Evolutionary conservation across 2,888 invertebrate genomes (phyloP).

Genomic region (Xanthorhoe designata): DNA sequence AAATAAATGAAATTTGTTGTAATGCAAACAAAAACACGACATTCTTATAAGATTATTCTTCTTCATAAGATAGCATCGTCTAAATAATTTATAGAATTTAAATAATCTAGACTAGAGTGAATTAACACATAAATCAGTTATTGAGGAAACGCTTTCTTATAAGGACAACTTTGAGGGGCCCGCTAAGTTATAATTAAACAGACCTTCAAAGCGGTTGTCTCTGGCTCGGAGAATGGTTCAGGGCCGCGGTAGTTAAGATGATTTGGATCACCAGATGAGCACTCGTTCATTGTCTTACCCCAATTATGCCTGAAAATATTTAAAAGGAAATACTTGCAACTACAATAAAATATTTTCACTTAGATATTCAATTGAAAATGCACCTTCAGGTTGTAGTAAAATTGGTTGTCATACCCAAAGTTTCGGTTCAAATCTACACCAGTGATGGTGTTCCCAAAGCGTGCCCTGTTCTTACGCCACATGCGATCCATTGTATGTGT

Average conservation of each 20-base stretch:
- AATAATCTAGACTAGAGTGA: too few species aligned
- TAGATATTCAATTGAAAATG: background rate
- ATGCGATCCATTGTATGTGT: constrained; percentile 91
- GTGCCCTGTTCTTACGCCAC: constrained; percentile 91
- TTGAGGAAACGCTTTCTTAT: too few species aligned
- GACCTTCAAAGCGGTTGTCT: constrained; percentile 74
- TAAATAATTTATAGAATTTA: too few species aligned
- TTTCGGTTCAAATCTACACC: constrained; percentile 95
- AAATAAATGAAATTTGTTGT: background rate
- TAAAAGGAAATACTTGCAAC: too few species aligned
- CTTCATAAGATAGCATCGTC: too few species aligned
- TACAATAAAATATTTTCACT: too few species aligned
- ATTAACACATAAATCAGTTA: too few species aligned
- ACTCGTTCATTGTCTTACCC: constrained; percentile 72
- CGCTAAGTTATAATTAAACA: background rate
- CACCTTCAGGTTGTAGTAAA: background rate
- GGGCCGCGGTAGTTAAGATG: constrained; percentile 71
- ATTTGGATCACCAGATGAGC: constrained; percentile 62
- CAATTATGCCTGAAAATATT: constrained; percentile 60
- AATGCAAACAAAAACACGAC: background rate
- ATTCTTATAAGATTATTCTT: too few species aligned
- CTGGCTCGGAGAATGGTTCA: constrained; percentile 76
- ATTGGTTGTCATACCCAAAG: constrained; percentile 85
- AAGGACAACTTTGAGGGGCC: too few species aligned
- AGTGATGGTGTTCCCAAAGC: constrained; percentile 80